Evolutionary conservation across 2,113 vertebrate genomes (phyloP), one percentile per base, ranked within the genome.

Genomic region (Thalassarche chlororhynchos): DNA sequence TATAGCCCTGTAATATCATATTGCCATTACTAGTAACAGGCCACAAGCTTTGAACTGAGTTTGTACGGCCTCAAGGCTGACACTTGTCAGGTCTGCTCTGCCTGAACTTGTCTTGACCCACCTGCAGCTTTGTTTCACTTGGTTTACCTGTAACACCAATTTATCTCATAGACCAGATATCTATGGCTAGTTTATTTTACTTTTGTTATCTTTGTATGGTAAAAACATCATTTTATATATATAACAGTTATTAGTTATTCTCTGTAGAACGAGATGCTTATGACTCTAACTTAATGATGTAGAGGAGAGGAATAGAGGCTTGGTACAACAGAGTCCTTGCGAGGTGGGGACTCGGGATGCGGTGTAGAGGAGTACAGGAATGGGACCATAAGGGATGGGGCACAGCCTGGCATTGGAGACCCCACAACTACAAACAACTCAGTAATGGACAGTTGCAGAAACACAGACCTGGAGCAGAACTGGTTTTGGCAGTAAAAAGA

Each of bases 291-390:
- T 44, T 29, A 69, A 76, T 29, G 23, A 47, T 42, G 10, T 14
- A 52, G 8, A 69, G 9, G 4, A 66, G 46, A 89, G 17, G 4
- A 85, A 75, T 10, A 72, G 28, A 52, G 20, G 3, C 12, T 6
- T 64, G 25, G 4, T 47, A 31, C 9, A 76, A 40, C 46, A 57
- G 47, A 5, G 9, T 26, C 29, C 10, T 86, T 52, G 31, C 80
- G 44, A 57, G 1, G 5, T n/a, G 12, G 8, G 15, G 38, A 36
- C 19, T 55, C 4, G 1, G 9, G 4, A 52, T 75, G 19, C 3
- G 1, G 32, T 6, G 7, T 4, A 66, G 10, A 64, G 29, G 32
- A 65, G 4, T 17, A 62, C 12, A 28, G 8, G 11, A 77, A 52
- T 12, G 4, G 12, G 21, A 61, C 28, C 31, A 25, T 12, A 60